A percentile compares a stretch with the other conserved stretches of the same genome.
phyloP scores from a whole-genome alignment of 1,140 invertebrate genomes.

The Aphelinus certus region DNA sequence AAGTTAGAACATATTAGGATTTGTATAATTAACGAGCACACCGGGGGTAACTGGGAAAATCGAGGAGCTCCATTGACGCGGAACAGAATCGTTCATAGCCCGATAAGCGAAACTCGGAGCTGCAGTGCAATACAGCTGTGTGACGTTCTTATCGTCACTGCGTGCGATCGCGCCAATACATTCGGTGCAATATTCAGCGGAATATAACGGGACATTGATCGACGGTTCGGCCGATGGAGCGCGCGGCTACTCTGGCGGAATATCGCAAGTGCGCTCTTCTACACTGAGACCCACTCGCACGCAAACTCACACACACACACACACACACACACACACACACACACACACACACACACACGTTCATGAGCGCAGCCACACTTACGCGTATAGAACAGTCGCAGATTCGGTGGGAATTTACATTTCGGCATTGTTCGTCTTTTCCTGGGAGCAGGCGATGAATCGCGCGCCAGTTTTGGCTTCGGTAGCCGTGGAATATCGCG shows the following conservation, averaged over 20 bases:
- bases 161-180: conserved; percentile 30
- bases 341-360: conserved; percentile 2
- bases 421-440: conserved; percentile 39
- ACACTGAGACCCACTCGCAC: too few species aligned
- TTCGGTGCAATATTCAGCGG: conserved; percentile 34
- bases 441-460: conserved; percentile 23
- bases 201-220: conserved; percentile 33
- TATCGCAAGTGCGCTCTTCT: conserved; percentile 1
- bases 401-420: conserved; percentile 30
- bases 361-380: too few species aligned
- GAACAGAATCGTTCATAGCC: too few species aligned
- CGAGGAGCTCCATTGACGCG: too few species aligned
- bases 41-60: too few species aligned
- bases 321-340: not conserved
- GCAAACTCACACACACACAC: too few species aligned
- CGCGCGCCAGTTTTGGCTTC: conserved; percentile 31
- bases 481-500: conserved; percentile 32
- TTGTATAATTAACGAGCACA: too few species aligned
- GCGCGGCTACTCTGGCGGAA: not conserved
- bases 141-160: conserved; percentile 22
- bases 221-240: conserved; percentile 23
- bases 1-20: too few species aligned
- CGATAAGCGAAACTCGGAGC: not conserved
- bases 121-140: conserved; percentile 29
- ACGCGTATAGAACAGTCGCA: not conserved